Evolutionary conservation across 2,888 invertebrate species (phyloP).

Genomic region (Coremacera marginata): DNA sequence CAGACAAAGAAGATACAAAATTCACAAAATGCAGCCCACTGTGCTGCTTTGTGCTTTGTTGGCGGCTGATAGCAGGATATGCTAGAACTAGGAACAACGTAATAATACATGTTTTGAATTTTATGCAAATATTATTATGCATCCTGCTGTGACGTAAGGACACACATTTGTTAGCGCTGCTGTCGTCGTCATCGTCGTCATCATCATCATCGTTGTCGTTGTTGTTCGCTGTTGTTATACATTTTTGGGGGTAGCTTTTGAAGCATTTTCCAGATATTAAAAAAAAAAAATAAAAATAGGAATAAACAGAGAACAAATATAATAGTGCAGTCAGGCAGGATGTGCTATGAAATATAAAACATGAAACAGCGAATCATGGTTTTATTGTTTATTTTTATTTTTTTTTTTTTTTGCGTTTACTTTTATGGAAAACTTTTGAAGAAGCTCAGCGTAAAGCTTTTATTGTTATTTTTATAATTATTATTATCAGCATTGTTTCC

Average conservation of each 20-base stretch:
- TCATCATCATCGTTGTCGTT: too few relatives aligned
- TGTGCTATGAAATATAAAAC: background rate
- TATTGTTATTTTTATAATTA: too few relatives aligned
- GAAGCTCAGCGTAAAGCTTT: too few relatives aligned
- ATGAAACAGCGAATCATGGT: too few relatives aligned
- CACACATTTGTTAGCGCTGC: background rate
- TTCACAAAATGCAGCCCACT: background rate
- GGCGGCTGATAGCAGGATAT: conserved; percentile 26
- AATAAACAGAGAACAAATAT: background rate
- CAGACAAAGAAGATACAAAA: background rate
- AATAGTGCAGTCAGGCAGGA: conserved; percentile 6
- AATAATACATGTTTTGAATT: background rate
- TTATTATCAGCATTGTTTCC: too few relatives aligned
- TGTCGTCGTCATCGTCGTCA: too few relatives aligned
- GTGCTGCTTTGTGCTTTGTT: background rate
- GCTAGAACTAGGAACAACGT: background rate
- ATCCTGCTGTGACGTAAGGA: conserved; percentile 32
- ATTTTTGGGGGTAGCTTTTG: too few relatives aligned
- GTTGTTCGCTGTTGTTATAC: too few relatives aligned
- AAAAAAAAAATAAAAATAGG: background rate
- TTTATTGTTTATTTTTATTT: too few relatives aligned
- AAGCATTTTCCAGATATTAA: background rate
- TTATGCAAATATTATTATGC: conserved; percentile 30
- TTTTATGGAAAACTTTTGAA: too few relatives aligned
- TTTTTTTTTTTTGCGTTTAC: too few relatives aligned